Percentiles rank a stretch among this genome's conserved stretches.
phyloP scores from a whole-genome alignment of 2,797 vertebrate species.

The Hyperoplus immaculatus region DNA sequence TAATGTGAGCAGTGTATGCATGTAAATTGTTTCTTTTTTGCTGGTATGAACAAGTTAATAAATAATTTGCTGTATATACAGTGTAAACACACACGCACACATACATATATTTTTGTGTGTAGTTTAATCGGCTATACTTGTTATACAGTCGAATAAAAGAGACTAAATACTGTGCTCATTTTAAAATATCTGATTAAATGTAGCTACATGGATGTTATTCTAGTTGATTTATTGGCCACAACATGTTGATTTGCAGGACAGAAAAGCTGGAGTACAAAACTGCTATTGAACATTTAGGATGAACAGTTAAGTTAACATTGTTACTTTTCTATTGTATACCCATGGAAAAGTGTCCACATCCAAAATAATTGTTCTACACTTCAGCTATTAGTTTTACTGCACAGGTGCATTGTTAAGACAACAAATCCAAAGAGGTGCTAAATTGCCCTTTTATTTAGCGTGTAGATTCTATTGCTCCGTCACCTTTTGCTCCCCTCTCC shows the following conservation, averaged over 20 bases:
- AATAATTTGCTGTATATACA: too few species aligned
- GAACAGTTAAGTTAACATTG: neutral
- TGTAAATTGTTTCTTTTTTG: neutral
- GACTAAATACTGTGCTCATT: neutral
- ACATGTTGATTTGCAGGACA: neutral
- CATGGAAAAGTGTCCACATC: neutral
- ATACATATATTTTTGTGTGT: neutral
- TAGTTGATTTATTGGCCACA: neutral
- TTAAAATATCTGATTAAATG: neutral
- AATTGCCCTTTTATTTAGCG: constrained; percentile 73
- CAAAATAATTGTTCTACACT: neutral
- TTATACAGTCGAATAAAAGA: constrained; percentile 2
- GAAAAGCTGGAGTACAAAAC: constrained; percentile 11
- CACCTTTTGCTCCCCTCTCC: constrained; percentile 73
- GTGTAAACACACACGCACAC: too few species aligned
- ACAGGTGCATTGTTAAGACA: constrained; percentile 50
- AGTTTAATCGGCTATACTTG: neutral
- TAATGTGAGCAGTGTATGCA: neutral
- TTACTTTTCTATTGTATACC: constrained; percentile 12
- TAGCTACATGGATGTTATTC: neutral
- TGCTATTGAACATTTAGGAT: neutral
- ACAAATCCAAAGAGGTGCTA: constrained; percentile 58
- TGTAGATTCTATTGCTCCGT: constrained; percentile 61
- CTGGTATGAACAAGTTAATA: neutral
- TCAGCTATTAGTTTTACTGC: constrained; percentile 17